These are phyloP conservation scores for Neodontobutis hainanensis DNA, from an alignment of 2,113 vertebrate genomes.

Conservation along the genomic window DNA sequence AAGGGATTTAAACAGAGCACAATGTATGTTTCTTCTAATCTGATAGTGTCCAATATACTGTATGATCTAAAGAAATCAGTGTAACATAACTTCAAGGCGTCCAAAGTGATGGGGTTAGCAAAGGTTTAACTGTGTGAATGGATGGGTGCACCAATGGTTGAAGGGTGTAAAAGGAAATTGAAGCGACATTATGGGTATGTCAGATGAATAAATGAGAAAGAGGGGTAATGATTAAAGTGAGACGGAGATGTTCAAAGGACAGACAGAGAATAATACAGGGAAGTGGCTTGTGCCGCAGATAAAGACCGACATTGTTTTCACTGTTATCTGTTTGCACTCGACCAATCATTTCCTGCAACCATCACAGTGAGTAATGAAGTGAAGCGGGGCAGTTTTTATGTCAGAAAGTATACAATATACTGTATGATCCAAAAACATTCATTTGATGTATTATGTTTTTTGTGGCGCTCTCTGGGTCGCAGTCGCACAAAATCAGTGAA, in stretches of 20 bases:
- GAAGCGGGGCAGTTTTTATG: conserved; percentile 8
- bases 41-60: too few relatives aligned
- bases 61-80: too few relatives aligned
- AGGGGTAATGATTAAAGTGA: conserved; percentile 14
- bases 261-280: conserved; percentile 11
- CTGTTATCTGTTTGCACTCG: conserved; percentile 15
- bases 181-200: conserved; percentile 32
- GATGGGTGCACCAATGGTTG: conserved; percentile 44
- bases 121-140: conserved; percentile 24
- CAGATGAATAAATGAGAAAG: conserved; percentile 40
- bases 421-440: conserved; percentile 15
- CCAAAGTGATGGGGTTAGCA: neutral
- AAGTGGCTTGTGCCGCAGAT: neutral
- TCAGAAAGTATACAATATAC: conserved; percentile 7
- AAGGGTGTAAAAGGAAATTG: conserved; percentile 52
- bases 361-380: conserved; percentile 23
- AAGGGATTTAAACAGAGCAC: neutral
- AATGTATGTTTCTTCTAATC: neutral
- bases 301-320: conserved; percentile 21
- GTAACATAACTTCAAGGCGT: neutral
- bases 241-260: conserved; percentile 25
- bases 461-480: conserved; percentile 20
- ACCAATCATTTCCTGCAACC: conserved; percentile 11
- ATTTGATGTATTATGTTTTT: conserved; percentile 35
- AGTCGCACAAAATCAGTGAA: conserved; percentile 16